phyloP scores from a whole-genome alignment of 1,140 invertebrate species.

The Atta texana region DNA sequence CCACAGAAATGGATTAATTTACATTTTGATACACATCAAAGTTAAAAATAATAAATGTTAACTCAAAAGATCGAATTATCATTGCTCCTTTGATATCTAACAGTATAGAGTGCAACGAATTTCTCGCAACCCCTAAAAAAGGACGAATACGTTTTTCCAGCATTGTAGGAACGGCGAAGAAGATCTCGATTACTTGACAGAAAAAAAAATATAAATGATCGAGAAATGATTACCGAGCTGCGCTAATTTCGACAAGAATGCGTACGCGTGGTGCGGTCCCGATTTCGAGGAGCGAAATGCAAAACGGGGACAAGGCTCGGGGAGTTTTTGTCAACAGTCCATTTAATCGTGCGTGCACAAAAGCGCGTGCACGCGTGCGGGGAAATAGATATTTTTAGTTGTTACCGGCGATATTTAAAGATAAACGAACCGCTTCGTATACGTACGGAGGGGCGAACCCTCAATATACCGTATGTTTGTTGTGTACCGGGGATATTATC shows the following conservation, averaged over 20 bases:
- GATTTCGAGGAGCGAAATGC: conserved; percentile 10
- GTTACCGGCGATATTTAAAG: conserved; percentile 57
- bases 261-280: not conserved
- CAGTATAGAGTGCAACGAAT: no score
- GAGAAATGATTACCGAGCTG: not conserved
- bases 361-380: conserved; percentile 12
- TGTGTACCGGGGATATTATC: conserved; percentile 36
- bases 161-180: not conserved
- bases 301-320: conserved; percentile 43
- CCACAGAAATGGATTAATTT: no score
- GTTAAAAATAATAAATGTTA: no score
- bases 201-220: not conserved
- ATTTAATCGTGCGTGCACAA: conserved; percentile 20
- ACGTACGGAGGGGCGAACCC: not conserved
- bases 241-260: conserved; percentile 6
- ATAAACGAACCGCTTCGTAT: conserved; percentile 40
- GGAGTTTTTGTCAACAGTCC: conserved; percentile 39
- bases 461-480: conserved; percentile 2
- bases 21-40: no score
- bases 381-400: conserved; percentile 56
- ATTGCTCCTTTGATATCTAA: no score
- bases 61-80: no score
- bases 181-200: not conserved
- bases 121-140: no score
- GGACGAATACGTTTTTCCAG: not conserved